Evolutionary conservation across 23 tunicate species (phyloP).

Genomic region (Botrylloides violaceus): DNA sequence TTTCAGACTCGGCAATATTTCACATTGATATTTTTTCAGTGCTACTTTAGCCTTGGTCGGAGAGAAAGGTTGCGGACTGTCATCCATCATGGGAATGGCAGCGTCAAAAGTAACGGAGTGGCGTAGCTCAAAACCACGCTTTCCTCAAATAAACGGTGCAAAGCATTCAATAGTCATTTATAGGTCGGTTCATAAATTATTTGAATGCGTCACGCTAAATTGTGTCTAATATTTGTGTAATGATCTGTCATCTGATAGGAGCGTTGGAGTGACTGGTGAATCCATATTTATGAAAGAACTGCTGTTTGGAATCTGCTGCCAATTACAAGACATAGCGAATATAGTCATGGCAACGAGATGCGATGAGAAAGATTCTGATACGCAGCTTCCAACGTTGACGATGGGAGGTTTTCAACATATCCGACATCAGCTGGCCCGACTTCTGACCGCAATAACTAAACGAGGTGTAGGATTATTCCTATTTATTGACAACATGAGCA

Average conservation of each 20-base stretch:
- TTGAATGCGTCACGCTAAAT: not conserved
- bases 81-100: conserved; percentile 42
- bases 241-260: conserved; percentile 35
- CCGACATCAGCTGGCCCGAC: not conserved
- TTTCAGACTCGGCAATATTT: too few species aligned
- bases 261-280: conserved; percentile 62
- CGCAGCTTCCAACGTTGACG: not conserved
- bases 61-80: conserved; percentile 45
- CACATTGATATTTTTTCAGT: too few species aligned
- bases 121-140: conserved; percentile 5
- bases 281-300: conserved; percentile 24
- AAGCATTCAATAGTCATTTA: conserved; percentile 2
- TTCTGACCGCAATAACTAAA: not conserved
- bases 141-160: not conserved
- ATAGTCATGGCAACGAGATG: not conserved
- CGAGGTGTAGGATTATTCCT: conserved; percentile 6
- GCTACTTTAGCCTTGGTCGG: conserved; percentile 52
- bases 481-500: conserved; percentile 52
- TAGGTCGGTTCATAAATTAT: conserved; percentile 1
- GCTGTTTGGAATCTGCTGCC: conserved; percentile 36
- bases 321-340: conserved; percentile 31
- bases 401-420: not conserved
- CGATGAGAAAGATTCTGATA: not conserved
- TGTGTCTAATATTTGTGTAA: not conserved
- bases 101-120: conserved; percentile 22